Base-by-base conservation (phyloP, 2,113 vertebrate genomes). In the Canis aureus region DNA sequence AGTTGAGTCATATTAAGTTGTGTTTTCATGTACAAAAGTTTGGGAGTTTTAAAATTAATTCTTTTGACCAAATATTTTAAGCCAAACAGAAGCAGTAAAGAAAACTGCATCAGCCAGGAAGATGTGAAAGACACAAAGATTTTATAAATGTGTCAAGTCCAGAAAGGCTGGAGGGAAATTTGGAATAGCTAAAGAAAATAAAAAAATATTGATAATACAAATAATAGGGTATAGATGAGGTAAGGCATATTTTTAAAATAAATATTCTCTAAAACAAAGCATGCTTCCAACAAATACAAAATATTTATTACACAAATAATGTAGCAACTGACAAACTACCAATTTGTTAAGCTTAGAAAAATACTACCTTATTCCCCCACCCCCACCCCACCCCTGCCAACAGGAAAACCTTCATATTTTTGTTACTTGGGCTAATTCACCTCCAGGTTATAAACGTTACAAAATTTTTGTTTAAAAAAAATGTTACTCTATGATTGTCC, bases 231-330 rank as follows among this genome's bases (percentile, higher is more conserved):
- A 81, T 74, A 81, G 51, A 73, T 59, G 73, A 92, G n/a, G n/a
- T 57, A 7, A 94, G 60, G 74, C 55, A 84, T 73, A 79, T 81
- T 95, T 95, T 94, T 76, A 57, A 96, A 97, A 97, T 93, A 95
- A 95, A 91, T 97, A 97, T 64, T 97, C 32, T 91, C 51, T 55
- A 97, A 98, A 97, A 95, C 89, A 97, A 97, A 96, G 62, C 97
- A 96, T 97, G 96, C 98, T 96, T 95, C 57, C 95, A 96, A 97
- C 94, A 97, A 86, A 94, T 97, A 97, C 82, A 98, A 98, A 98
- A 93, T 96, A 91, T 95, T 93, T 94, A 87, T 94, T 96, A 92
- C 95, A 97, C 80, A 91, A 97, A 97, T 97, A 97, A 87, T 84
- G 49, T 90, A 88, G 11, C 73, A 92, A 97, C 55, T 60, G 73